phyloP scores from a whole-genome alignment of 2,888 invertebrate genomes.

The Clitarchus hookeri region DNA sequence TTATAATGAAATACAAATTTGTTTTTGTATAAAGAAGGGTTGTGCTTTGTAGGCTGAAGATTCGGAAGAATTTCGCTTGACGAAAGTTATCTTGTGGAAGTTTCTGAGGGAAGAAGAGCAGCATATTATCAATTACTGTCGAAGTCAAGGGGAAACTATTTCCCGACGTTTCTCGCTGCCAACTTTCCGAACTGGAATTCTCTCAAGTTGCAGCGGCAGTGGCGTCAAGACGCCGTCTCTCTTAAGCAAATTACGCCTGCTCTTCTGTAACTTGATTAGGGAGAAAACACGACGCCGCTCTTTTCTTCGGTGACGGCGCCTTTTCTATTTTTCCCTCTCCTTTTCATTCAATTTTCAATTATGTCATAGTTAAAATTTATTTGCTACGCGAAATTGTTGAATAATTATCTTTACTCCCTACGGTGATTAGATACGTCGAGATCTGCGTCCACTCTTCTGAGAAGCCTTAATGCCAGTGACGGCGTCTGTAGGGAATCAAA shows the following conservation, averaged over 20 bases:
- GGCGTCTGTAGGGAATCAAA: too few relatives aligned
- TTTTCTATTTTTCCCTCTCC: not conserved
- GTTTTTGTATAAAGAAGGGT: too few relatives aligned
- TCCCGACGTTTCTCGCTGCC: not conserved
- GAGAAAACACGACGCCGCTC: not conserved
- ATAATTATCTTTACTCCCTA: not conserved
- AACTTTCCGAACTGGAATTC: not conserved
- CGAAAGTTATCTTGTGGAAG: not conserved
- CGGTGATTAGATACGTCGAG: too few relatives aligned
- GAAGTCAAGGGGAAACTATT: not conserved
- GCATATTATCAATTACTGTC: not conserved
- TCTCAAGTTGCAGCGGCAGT: not conserved
- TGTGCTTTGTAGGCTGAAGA: too few relatives aligned
- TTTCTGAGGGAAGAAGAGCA: not conserved
- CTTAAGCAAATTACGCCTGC: conserved; percentile 1
- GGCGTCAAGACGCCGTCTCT: conserved; percentile 3
- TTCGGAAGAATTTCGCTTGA: too few relatives aligned
- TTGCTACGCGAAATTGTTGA: conserved; percentile 4
- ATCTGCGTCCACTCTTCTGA: not conserved
- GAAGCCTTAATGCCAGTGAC: not conserved
- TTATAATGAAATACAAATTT: too few relatives aligned
- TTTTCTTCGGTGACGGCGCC: not conserved
- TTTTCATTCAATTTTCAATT: not conserved
- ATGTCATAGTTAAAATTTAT: not conserved
- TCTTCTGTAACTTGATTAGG: not conserved